Evolutionary conservation across 1,140 invertebrate species (phyloP).

Genomic region (Eriosoma lanigerum): DNA sequence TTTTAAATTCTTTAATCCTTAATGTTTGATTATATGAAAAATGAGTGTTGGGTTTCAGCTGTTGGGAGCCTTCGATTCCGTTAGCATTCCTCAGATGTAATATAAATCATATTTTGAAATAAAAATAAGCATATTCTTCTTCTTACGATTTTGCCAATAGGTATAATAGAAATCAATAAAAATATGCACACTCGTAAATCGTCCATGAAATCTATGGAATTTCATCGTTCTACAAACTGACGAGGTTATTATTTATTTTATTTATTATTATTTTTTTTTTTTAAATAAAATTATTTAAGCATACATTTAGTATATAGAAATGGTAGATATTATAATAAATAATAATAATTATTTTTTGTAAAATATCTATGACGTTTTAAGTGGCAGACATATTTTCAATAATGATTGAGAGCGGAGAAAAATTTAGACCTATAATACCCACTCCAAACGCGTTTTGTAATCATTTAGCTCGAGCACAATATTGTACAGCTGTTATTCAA

Average conservation of each 20-base stretch:
- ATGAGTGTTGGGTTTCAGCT: not conserved
- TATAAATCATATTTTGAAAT: not conserved
- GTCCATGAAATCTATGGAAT: slow-evolving; percentile 38
- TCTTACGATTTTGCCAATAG: not conserved
- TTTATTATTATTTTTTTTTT: slow-evolving; percentile 1
- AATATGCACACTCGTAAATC: slow-evolving; percentile 32
- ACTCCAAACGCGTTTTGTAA: slow-evolving; percentile 35
- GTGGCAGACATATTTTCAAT: slow-evolving; percentile 46
- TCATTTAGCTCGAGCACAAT: slow-evolving; percentile 33
- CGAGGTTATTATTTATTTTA: not conserved
- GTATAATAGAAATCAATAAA: slow-evolving; percentile 40
- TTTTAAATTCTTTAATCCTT: not conserved
- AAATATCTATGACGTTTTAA: slow-evolving; percentile 42
- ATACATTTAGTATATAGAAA: too few species aligned
- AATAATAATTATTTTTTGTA: slow-evolving; percentile 30
- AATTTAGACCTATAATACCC: slow-evolving; percentile 7
- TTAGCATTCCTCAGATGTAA: slow-evolving; percentile 20
- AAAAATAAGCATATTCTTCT: slow-evolving; percentile 2
- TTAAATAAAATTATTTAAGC: not conserved
- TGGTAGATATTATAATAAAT: not conserved
- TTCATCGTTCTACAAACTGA: slow-evolving; percentile 8
- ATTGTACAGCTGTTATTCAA: slow-evolving; percentile 45
- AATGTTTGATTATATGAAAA: not conserved
- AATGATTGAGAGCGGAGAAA: slow-evolving; percentile 46
- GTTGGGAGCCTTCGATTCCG: not conserved